Evolutionary conservation across 2,888 invertebrate genomes (phyloP), one percentile per base, ranked within the genome.

Genomic region (Troides aeacus): DNA sequence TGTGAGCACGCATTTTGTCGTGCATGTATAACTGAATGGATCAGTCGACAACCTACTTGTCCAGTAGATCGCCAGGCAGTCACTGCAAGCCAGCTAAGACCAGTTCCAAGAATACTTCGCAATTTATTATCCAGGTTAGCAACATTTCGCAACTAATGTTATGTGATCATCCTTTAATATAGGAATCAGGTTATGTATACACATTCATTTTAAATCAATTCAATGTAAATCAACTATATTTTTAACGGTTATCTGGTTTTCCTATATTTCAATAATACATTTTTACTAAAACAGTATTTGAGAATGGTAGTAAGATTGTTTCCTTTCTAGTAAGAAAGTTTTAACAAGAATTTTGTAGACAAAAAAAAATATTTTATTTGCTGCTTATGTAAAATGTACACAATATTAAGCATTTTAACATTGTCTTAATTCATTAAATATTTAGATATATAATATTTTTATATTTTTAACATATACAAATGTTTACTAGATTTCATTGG

Each of bases 1-100:
- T 99, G 99, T 89, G 99, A 99, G 86, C 99, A 99, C 93, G 98
- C 98, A 69, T 99, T 99, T 90, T 99, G 99, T 87, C 95, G 96
- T 79, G 95, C 95, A 64, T 99, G 99, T 88, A 99, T 99, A 79
- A 96, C 96, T 73, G 98, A 98, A 90, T 99, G 99, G 99, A 95
- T 99, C 75, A 96, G 96, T 74, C 95, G 97, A 65, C 98, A 98
- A 86, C 97, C 97, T 23, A 98, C 97, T 53, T 99, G 99, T 84
- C 99, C 99, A 5, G 96, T 99, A 62, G 99, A 99, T 90, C 94
- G 99, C 67, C 97, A 97, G 83, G 95, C 96, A 65, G 96, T 99
- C 76, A 97, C 97, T 56, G 95, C 97, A n/a, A 95, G 95, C 72
- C 98, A 98, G 88, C 93, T 99, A 50, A 94, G 98, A 84, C 97